Evolutionary conservation across 2,888 invertebrate genomes (phyloP), one percentile per base, ranked within the genome.

Genomic region (Eilema depressum): DNA sequence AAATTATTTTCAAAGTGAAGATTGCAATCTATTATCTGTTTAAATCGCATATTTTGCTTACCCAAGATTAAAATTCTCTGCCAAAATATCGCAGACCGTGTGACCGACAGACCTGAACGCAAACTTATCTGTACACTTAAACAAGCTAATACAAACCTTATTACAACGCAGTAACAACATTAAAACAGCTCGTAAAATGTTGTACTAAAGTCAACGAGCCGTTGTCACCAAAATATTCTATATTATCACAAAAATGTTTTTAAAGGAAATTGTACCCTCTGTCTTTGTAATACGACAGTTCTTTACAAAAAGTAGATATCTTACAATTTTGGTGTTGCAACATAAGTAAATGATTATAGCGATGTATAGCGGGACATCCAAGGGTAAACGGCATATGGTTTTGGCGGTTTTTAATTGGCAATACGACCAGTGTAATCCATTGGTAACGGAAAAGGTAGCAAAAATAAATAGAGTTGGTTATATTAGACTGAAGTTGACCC

Each of bases 11-110:
- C 53, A n/a, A 47, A 20, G n/a, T n/a, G n/a, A 53, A 47, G 10
- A 53, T 53, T 53, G 20, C 53, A 53, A 53, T 25, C 37, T 17
- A 25, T 25, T 63, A 37, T 25, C 23, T 25, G 25, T 63, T 37
- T 10, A 41, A 63, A 63, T 10, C 5, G 53, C 12, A 47, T 17
- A 64, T 17, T 67, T 74, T 69, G 25, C 71, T 72, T 66, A 68
- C 33, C 37, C 62, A 73, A 74, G 75, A 77, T 73, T 77, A 74
- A 77, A 73, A 72, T 82, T 70, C 72, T 62, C 81, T 56, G 68
- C 74, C 63, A 68, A 75, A 41, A 74, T 71, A 63, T 41, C 47
- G 65, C 26, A 64, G 61, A 68, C 73, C 68, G 74, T 63, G 73
- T 62, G 75, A 71, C 68, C 63, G 65, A 63, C 74, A 77, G 69